A percentile compares a stretch with the other conserved stretches of the same genome.
phyloP scores from a whole-genome alignment of 2,113 vertebrate genomes.

The Catharus bicknelli region DNA sequence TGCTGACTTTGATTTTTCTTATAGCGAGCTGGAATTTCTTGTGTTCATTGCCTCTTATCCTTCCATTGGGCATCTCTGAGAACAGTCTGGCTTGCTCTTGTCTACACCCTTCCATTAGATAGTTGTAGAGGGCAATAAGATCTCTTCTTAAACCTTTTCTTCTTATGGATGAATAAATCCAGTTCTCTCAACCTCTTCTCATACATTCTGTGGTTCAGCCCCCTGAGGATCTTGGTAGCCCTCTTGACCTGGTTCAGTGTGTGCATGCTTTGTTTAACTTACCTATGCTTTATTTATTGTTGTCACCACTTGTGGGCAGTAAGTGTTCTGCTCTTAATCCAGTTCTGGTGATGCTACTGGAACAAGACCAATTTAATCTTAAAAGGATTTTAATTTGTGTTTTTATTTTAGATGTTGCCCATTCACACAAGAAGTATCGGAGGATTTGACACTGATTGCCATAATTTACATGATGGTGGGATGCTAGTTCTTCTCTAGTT shows the following conservation, averaged over 20 bases:
- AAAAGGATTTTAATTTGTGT: background rate
- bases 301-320: background rate
- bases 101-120: background rate
- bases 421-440: background rate
- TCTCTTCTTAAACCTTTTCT: background rate
- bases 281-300: background rate
- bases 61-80: background rate
- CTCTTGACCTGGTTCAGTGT: background rate
- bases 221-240: background rate
- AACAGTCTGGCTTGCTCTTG: background rate
- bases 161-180: background rate
- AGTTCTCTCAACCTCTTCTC: background rate
- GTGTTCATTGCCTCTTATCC: background rate
- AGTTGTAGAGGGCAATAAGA: background rate
- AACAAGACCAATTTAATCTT: background rate
- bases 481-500: background rate
- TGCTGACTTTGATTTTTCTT: background rate
- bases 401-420: background rate
- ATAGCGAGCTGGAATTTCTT: background rate
- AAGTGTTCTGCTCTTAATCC: background rate
- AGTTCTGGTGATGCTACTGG: background rate
- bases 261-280: background rate
- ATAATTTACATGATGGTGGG: background rate
- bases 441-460: background rate
- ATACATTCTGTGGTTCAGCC: background rate